A percentile compares a stretch with the other conserved stretches of the same genome.
phyloP scores from a whole-genome alignment of 2,797 vertebrate genomes.

The Chromobotia macracanthus region DNA sequence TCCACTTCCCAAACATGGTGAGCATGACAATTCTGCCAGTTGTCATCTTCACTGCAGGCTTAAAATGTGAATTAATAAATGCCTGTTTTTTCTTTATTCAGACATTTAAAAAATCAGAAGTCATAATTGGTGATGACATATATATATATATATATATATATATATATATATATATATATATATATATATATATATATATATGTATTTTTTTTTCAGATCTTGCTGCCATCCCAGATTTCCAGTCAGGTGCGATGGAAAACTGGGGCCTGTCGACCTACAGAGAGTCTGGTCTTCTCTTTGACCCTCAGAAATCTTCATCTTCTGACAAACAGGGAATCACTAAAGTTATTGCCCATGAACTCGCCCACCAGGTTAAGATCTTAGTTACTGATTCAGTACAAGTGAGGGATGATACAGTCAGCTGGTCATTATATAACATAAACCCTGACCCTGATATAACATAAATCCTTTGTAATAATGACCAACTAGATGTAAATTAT shows the following conservation, averaged over 20 bases:
- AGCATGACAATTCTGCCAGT: not conserved
- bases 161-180: too few species aligned
- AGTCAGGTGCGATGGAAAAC: slow-evolving; percentile 94
- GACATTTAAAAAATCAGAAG: not conserved
- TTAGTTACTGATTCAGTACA: not conserved
- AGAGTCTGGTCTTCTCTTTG: slow-evolving; percentile 84
- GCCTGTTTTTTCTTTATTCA: too few species aligned
- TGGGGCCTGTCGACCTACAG: slow-evolving; percentile 92
- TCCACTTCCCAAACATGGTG: slow-evolving; percentile 91
- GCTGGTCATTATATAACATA: not conserved
- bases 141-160: too few species aligned
- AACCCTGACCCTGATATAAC: not conserved
- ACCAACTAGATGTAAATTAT: not conserved
- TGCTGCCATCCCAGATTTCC: slow-evolving; percentile 92
- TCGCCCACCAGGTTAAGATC: slow-evolving; percentile 86
- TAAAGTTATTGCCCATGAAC: slow-evolving; percentile 86
- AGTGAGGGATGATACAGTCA: not conserved
- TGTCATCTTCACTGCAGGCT: not conserved
- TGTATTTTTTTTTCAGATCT: slow-evolving; percentile 85
- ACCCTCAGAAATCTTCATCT: slow-evolving; percentile 81
- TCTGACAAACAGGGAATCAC: slow-evolving; percentile 84
- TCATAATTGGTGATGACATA: not conserved
- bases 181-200: too few species aligned
- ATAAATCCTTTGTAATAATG: not conserved
- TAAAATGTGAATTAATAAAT: not conserved